Conservation (phyloP, 1,140 invertebrate genomes). For the Drosophila nigromelanica region DNA sequence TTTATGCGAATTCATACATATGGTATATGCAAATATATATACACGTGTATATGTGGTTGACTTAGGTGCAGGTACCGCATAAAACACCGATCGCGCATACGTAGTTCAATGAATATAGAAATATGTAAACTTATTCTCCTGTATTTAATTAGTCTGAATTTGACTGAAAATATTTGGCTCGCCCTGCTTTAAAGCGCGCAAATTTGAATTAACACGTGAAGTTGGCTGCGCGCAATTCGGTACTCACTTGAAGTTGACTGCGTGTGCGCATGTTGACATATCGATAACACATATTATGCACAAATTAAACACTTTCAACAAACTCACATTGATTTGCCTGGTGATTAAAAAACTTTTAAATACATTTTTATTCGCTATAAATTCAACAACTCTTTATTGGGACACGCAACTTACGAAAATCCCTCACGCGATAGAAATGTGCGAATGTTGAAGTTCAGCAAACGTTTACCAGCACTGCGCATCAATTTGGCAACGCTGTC, state of each 20-base stretch:
- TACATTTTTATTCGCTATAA: too few relatives aligned
- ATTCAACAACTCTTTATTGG: too few relatives aligned
- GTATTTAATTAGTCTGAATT: too few relatives aligned
- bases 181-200: background rate
- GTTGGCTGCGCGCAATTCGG: constrained; percentile 22
- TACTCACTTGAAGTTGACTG: constrained; percentile 15
- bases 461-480: constrained; percentile 19
- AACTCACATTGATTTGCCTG: background rate
- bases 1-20: constrained; percentile 5
- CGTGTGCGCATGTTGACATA: constrained; percentile 4
- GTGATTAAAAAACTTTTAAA: background rate
- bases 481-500: constrained; percentile 12
- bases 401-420: background rate
- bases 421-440: background rate
- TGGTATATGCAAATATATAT: too few relatives aligned
- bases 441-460: constrained; percentile 11
- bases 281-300: constrained; percentile 10
- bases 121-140: too few relatives aligned
- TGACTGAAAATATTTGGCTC: too few relatives aligned
- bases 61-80: background rate
- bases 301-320: background rate
- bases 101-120: too few relatives aligned
- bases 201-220: constrained; percentile 19
- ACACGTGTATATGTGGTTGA: background rate
- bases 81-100: background rate